Conservation (phyloP, 1,140 invertebrate species). For the Leptinotarsa lineolata region DNA sequence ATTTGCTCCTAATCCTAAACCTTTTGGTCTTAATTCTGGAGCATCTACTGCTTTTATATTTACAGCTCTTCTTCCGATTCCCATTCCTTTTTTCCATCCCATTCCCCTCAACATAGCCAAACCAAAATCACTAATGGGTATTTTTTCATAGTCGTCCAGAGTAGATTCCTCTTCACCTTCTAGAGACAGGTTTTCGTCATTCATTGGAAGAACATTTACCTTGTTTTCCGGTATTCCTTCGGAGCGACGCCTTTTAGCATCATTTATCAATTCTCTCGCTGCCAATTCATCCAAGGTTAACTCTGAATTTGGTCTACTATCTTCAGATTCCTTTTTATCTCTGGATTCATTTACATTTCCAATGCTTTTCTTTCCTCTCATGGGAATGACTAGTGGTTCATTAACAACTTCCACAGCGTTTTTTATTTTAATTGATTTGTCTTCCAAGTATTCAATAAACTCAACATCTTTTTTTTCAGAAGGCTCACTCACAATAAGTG, state of each 20-base stretch:
- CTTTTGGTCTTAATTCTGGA: constrained; percentile 77
- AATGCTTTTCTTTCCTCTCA: constrained; percentile 57
- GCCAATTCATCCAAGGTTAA: constrained; percentile 62
- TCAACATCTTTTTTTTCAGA: constrained; percentile 62
- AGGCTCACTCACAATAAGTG: constrained; percentile 56
- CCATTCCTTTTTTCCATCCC: constrained; percentile 85
- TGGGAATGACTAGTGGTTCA: constrained; percentile 66
- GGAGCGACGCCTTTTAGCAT: constrained; percentile 51
- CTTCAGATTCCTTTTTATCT: constrained; percentile 42
- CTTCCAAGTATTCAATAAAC: constrained; percentile 76
- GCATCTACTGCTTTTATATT: constrained; percentile 58
- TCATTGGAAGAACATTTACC: constrained; percentile 40
- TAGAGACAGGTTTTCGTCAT: constrained; percentile 36
- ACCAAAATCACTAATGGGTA: constrained; percentile 88
- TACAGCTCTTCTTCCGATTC: constrained; percentile 65
- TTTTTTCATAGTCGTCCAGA: constrained; percentile 86
- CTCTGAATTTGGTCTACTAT: constrained; percentile 48
- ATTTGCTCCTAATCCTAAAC: constrained; percentile 89
- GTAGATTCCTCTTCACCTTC: constrained; percentile 61
- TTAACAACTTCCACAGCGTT: constrained; percentile 61
- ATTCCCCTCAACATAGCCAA: constrained; percentile 91
- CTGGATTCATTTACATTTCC: constrained; percentile 35
- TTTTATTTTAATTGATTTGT: constrained; percentile 72
- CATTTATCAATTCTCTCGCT: constrained; percentile 55
- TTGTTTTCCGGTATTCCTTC: constrained; percentile 36